phyloP scores from a whole-genome alignment of 92 coral and sea anemone species.

The Pocillopora grandis region DNA sequence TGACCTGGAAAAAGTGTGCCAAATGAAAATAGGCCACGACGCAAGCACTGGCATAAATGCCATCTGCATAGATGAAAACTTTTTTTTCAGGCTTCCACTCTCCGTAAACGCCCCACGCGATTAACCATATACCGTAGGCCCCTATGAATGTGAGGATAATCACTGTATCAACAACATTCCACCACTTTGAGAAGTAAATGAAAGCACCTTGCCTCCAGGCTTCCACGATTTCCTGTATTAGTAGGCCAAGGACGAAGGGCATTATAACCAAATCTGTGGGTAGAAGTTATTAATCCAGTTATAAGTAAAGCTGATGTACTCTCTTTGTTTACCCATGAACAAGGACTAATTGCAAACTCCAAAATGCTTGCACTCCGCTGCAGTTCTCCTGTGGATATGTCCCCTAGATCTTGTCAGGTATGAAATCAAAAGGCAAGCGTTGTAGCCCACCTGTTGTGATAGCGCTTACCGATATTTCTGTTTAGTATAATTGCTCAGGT shows the following conservation, averaged over 20 bases:
- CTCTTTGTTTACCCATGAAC: background rate
- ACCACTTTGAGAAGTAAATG: conserved; percentile 29
- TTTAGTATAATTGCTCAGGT: no score
- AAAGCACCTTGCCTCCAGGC: background rate
- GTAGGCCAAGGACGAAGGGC: conserved; percentile 4
- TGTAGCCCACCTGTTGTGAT: no score
- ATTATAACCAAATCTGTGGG: conserved; percentile 1
- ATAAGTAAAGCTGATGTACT: background rate
- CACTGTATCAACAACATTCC: conserved; percentile 19
- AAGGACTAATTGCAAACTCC: no score
- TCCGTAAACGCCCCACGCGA: background rate
- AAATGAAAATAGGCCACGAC: conserved; percentile 32
- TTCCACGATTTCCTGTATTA: conserved; percentile 7
- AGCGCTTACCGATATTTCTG: no score
- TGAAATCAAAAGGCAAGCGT: no score
- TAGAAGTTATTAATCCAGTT: background rate
- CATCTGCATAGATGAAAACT: conserved; percentile 8
- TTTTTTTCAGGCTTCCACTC: conserved; percentile 8
- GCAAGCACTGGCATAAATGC: conserved; percentile 21
- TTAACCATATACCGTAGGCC: background rate
- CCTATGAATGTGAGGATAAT: background rate
- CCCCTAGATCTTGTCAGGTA: no score
- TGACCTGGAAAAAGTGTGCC: conserved; percentile 24
- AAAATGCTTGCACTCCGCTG: no score
- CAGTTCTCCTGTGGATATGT: no score